Percentiles rank a stretch among this genome's conserved stretches.
These are phyloP conservation scores for Sarcophaga subvicina DNA, from an alignment of 2,888 invertebrate species.

Conservation along the genomic window DNA sequence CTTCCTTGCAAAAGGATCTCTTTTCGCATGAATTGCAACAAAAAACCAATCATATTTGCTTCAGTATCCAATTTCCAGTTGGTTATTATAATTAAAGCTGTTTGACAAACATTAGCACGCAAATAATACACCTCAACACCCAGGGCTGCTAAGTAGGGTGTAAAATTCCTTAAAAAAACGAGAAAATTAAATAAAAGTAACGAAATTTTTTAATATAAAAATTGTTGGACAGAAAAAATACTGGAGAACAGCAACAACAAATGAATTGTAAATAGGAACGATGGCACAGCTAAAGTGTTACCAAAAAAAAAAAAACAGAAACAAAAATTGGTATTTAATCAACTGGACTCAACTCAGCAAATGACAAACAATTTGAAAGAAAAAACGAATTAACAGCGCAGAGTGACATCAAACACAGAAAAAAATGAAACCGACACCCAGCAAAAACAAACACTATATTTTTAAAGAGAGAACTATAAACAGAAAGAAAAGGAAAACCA, in stretches of 20 bases:
- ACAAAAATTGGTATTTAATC: background rate
- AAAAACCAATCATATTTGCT: too few species aligned
- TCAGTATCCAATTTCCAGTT: too few species aligned
- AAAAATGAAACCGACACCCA: background rate
- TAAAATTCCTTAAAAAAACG: background rate
- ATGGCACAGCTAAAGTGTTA: slow-evolving; percentile 13
- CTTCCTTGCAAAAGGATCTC: too few species aligned
- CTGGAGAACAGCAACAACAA: background rate
- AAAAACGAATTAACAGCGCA: background rate
- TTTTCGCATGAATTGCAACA: too few species aligned
- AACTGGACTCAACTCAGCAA: background rate
- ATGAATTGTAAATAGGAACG: slow-evolving; percentile 12
- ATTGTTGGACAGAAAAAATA: background rate
- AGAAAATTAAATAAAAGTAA: background rate
- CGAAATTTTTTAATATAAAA: slow-evolving; percentile 4
- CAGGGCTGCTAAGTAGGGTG: too few species aligned
- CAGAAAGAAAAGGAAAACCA: background rate
- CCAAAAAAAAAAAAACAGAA: slow-evolving; percentile 32
- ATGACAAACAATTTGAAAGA: slow-evolving; percentile 8
- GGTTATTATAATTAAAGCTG: slow-evolving; percentile 23
- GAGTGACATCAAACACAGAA: background rate
- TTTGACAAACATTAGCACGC: background rate
- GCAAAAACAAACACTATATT: background rate
- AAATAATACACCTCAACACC: too few species aligned
- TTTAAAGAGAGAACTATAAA: slow-evolving; percentile 8